phyloP scores from a whole-genome alignment of 2,797 vertebrate genomes.

The Ibycter americanus region DNA sequence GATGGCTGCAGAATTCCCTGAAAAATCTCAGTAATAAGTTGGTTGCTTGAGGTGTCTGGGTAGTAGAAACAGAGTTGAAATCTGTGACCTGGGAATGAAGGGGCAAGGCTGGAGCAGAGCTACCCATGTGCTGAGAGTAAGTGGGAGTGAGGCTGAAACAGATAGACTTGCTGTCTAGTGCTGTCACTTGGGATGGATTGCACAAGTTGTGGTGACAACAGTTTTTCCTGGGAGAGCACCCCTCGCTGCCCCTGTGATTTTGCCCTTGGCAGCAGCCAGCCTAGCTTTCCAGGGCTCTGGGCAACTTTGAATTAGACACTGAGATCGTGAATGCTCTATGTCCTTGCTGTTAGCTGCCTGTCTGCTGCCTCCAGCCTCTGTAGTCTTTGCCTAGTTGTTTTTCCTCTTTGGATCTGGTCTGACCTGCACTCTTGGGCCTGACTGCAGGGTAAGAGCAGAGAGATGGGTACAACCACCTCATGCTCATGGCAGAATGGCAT shows the following conservation, averaged over 20 bases:
- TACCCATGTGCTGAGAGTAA: neutral
- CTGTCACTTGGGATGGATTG: neutral
- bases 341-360: neutral
- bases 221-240: neutral
- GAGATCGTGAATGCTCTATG: neutral
- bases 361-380: neutral
- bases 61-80: neutral
- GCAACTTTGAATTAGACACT: neutral
- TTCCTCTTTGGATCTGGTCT: neutral
- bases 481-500: neutral
- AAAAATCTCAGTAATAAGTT: neutral
- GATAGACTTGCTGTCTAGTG: neutral
- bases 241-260: neutral
- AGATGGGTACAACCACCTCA: neutral
- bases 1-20: neutral
- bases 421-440: neutral
- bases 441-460: neutral
- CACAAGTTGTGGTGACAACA: neutral
- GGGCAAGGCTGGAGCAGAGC: neutral
- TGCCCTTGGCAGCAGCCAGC: neutral
- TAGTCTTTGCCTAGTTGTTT: neutral
- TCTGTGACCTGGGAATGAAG: neutral
- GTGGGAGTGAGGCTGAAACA: neutral
- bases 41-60: neutral
- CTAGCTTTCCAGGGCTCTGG: neutral